A percentile compares a stretch with the other conserved stretches of the same genome.
These are phyloP conservation scores for Melanotaenia parkinsoni DNA, from an alignment of 2,797 vertebrate genomes.

Conservation along the genomic window DNA sequence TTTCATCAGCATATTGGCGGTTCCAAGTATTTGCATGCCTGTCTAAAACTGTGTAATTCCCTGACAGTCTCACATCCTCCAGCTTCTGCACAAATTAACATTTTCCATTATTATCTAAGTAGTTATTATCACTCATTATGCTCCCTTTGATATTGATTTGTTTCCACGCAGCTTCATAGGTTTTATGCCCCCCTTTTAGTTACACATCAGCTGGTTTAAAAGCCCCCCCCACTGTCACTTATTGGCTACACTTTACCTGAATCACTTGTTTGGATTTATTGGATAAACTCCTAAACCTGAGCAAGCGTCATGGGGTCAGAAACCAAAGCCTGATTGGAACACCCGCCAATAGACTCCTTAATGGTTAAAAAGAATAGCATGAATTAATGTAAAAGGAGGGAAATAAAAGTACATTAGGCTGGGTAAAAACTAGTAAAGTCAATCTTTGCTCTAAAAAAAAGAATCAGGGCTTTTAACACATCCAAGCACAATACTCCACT, in stretches of 20 bases:
- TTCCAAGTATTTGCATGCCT: slow-evolving; percentile 61
- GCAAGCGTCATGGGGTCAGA: slow-evolving; percentile 28
- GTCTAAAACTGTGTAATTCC: slow-evolving; percentile 63
- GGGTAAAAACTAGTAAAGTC: slow-evolving; percentile 41
- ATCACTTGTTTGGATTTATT: slow-evolving; percentile 48
- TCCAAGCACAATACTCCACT: slow-evolving; percentile 88
- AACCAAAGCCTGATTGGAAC: slow-evolving; percentile 36
- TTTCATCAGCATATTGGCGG: slow-evolving; percentile 73
- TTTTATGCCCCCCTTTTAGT: slow-evolving; percentile 59
- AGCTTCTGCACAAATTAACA: slow-evolving; percentile 56
- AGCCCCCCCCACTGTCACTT: slow-evolving; percentile 37
- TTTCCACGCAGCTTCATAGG: slow-evolving; percentile 41
- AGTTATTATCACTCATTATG: slow-evolving; percentile 68
- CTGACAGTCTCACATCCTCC: slow-evolving; percentile 52
- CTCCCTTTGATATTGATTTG: slow-evolving; percentile 60
- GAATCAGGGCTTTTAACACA: slow-evolving; percentile 53
- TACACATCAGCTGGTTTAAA: slow-evolving; percentile 57
- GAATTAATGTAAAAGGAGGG: slow-evolving; percentile 20
- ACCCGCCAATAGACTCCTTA: slow-evolving; percentile 58
- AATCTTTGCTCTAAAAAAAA: slow-evolving; percentile 37
- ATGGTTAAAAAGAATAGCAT: slow-evolving; percentile 35
- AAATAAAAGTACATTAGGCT: slow-evolving; percentile 17
- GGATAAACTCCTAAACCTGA: slow-evolving; percentile 64
- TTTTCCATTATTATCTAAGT: slow-evolving; percentile 55
- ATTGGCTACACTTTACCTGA: slow-evolving; percentile 54